Base-by-base conservation (phyloP, 2,113 vertebrate species). In the Oxygymnocypris stewartii region DNA sequence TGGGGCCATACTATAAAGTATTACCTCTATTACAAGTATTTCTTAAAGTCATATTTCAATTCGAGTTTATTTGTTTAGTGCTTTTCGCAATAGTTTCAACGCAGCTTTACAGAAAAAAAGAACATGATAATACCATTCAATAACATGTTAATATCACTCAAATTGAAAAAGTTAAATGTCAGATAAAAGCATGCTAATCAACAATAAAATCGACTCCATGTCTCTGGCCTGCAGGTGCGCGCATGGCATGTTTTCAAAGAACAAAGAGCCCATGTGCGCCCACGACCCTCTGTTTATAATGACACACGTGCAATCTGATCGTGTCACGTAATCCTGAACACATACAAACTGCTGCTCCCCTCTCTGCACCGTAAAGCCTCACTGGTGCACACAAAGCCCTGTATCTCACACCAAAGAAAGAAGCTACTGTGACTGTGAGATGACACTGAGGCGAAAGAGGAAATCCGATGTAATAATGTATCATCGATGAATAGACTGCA, bases 251-350 rank as follows among this genome's bases (percentile, higher is more conserved):
- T 42, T 61, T 40, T 73, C 16, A 51, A 54, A 82, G 88, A 87
- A 89, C 88, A 89, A 87, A 89, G 88, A 82, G 61, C 10, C 25
- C 44, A 54, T 47, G 85, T 71, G 75, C 69, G 44, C 75, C 47
- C 87, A 61, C 16, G 40, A 79, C 40, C 81, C 81, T 83, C 42
- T 67, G 61, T 82, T 82, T 71, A 44, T 51, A 71, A 83, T 81
- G 59, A 65, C 79, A 65, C 79, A 28, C 14, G 4, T 83, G 81
- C 71, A 83, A 83, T 54, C 59, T 82, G 79, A 82, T 47, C 79
- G 4, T 16, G 61, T 82, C 79, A n/a, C 7, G 63, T 71, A 71
- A 83, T 51, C 81, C 28, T 51, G 81, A 71, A 83, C 44, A 69
- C 25, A 82, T 51, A 69, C 25, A 83, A 51, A 51, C 81, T 54